Evolutionary conservation across 2,113 vertebrate species (phyloP), one percentile per base, ranked within the genome.

Genomic region (Dunckerocampus dactyliophorus): DNA sequence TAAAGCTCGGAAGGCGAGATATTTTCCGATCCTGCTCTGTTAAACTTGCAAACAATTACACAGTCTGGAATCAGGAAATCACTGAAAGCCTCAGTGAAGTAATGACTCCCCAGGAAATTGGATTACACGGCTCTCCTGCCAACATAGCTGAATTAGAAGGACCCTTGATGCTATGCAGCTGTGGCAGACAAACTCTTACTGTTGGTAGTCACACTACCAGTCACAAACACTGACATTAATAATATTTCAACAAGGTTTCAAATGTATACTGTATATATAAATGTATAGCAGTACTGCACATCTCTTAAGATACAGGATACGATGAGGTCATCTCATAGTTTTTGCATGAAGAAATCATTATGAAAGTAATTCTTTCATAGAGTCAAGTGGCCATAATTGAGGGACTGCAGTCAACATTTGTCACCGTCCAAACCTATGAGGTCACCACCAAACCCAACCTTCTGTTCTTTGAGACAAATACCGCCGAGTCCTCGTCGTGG

Each of bases 101-200:
- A 75, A 55, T 74, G 74, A 62, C 58, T 78, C 54, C 51, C 21
- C 49, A 49, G 69, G 56, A 85, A 80, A 80, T 75, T 72, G 69
- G 69, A 83, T 80, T 79, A 79, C 37, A 48, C 47, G 1, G 72
- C 71, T 52, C 62, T 67, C 7, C 56, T 77, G 75, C 62, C 65
- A 80, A 59, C 51, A 61, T 52, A 47, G 56, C 67, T 67, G 58
- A 75, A 72, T 60, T 60, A 67, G 56, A 62, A 62, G 61, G 64
- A 69, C 49, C 55, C 65, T 60, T 72, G 71, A 77, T 31, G 39
- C 42, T 61, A 43, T 73, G 70, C 70, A 68, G 71, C 59, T 67
- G 64, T 59, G 58, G 55, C 47, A 56, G 54, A 63, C 62, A 19
- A 64, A 63, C 21, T 69, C 22, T 52, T 31, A 39, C 49, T 13